phyloP scores from a whole-genome alignment of 1,140 invertebrate genomes.

The Papilio dardanus region DNA sequence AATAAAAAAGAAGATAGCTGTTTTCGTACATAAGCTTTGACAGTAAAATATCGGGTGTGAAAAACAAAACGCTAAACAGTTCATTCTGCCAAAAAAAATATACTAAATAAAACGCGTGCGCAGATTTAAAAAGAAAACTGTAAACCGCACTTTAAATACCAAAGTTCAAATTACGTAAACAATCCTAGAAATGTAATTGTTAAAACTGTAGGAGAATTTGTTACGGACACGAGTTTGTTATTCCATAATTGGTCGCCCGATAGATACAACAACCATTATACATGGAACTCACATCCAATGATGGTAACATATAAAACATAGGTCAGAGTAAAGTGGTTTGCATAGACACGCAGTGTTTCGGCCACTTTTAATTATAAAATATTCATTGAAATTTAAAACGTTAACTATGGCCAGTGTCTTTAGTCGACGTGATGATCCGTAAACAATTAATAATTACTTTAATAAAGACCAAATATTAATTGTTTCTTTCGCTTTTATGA shows the following conservation, averaged over 20 bases:
- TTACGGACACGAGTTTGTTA: slow-evolving; percentile 77
- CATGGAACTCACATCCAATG: slow-evolving; percentile 40
- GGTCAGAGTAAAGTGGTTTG: slow-evolving; percentile 36
- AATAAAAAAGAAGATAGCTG: no score
- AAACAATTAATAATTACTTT: slow-evolving; percentile 72
- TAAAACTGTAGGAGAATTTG: slow-evolving; percentile 81
- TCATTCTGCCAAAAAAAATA: neutral
- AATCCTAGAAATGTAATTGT: slow-evolving; percentile 76
- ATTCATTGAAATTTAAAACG: slow-evolving; percentile 68
- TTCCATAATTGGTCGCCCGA: slow-evolving; percentile 75
- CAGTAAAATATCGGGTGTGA: no score
- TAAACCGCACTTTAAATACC: slow-evolving; percentile 49
- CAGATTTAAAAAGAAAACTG: neutral
- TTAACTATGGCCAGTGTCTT: slow-evolving; percentile 70
- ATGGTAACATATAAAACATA: neutral
- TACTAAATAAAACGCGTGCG: neutral
- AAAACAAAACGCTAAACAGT: neutral
- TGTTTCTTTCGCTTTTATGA: slow-evolving; percentile 42
- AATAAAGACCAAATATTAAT: slow-evolving; percentile 46
- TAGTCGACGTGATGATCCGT: slow-evolving; percentile 67
- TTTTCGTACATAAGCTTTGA: no score
- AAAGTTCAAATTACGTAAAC: slow-evolving; percentile 71
- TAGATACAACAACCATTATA: slow-evolving; percentile 47
- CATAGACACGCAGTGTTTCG: slow-evolving; percentile 51
- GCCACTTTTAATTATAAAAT: slow-evolving; percentile 72